These are phyloP conservation scores for Periphyllus acericola DNA, from an alignment of 2,888 invertebrate genomes.

Conservation along the genomic window DNA sequence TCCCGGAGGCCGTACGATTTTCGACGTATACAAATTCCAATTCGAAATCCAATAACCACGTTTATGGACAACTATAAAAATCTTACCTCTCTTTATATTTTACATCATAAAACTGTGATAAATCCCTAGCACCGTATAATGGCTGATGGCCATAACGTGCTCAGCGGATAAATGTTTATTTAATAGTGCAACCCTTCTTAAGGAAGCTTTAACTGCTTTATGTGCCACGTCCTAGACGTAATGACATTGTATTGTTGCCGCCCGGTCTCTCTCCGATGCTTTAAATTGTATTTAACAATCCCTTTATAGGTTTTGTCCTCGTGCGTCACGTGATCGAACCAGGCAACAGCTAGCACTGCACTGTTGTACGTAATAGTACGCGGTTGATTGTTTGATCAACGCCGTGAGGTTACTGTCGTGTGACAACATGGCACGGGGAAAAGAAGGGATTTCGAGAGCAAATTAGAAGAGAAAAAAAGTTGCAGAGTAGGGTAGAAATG, in stretches of 20 bases:
- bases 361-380: neutral
- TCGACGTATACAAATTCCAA: conserved; percentile 26
- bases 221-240: neutral
- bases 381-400: conserved; percentile 18
- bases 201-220: conserved; percentile 38
- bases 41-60: conserved; percentile 29
- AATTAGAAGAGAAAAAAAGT: conserved; percentile 15
- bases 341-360: neutral
- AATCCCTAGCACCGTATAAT: conserved; percentile 10
- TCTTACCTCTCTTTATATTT: conserved; percentile 11
- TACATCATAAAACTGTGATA: conserved; percentile 39
- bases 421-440: neutral
- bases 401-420: neutral
- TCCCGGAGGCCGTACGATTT: neutral
- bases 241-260: conserved; percentile 17
- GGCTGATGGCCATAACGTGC: conserved; percentile 27
- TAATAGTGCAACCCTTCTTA: conserved; percentile 32
- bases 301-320: neutral
- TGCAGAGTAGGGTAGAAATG: neutral
- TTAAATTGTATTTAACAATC: conserved; percentile 31
- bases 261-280: neutral
- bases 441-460: neutral
- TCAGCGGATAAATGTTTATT: conserved; percentile 46
- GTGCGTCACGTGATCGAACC: neutral
- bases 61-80: conserved; percentile 39